Percentiles rank a stretch among this genome's conserved stretches.
phyloP scores from a whole-genome alignment of 2,888 invertebrate genomes.

The Spodoptera picta region DNA sequence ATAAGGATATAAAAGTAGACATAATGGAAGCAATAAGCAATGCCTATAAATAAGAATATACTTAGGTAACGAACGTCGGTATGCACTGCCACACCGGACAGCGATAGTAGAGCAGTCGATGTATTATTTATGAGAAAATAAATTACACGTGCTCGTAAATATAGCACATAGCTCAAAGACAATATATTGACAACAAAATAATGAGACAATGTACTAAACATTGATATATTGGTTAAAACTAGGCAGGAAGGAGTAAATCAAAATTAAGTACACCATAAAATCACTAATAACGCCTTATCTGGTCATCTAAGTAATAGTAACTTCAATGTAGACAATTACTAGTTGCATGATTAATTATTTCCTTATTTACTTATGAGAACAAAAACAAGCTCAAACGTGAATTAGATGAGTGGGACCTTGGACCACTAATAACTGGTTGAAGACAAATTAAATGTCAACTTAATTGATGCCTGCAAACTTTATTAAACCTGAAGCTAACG shows the following conservation, averaged over 20 bases:
- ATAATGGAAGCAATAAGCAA: neutral
- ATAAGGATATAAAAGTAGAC: neutral
- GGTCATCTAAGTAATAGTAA: slow-evolving; percentile 50
- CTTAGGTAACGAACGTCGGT: neutral
- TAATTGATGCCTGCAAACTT: slow-evolving; percentile 31
- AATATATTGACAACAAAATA: slow-evolving; percentile 47
- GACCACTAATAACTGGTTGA: slow-evolving; percentile 49
- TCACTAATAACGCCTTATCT: slow-evolving; percentile 54
- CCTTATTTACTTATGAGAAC: slow-evolving; percentile 56
- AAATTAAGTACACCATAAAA: slow-evolving; percentile 58
- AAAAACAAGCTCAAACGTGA: slow-evolving; percentile 54
- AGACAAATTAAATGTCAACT: slow-evolving; percentile 53
- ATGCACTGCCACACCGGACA: slow-evolving; percentile 3
- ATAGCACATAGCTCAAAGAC: slow-evolving; percentile 28
- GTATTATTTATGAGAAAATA: slow-evolving; percentile 40
- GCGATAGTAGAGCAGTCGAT: slow-evolving; percentile 8
- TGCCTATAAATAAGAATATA: neutral
- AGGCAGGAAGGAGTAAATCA: slow-evolving; percentile 59
- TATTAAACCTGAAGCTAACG: neutral
- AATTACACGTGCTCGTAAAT: slow-evolving; percentile 33
- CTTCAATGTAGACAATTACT: slow-evolving; percentile 56
- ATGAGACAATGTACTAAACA: slow-evolving; percentile 45
- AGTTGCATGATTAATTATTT: slow-evolving; percentile 60
- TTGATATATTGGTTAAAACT: slow-evolving; percentile 46
- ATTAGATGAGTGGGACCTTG: slow-evolving; percentile 53